Evolutionary conservation across 2,888 invertebrate genomes (phyloP), one percentile per base, ranked within the genome.

Genomic region (Copidosoma aretas): DNA sequence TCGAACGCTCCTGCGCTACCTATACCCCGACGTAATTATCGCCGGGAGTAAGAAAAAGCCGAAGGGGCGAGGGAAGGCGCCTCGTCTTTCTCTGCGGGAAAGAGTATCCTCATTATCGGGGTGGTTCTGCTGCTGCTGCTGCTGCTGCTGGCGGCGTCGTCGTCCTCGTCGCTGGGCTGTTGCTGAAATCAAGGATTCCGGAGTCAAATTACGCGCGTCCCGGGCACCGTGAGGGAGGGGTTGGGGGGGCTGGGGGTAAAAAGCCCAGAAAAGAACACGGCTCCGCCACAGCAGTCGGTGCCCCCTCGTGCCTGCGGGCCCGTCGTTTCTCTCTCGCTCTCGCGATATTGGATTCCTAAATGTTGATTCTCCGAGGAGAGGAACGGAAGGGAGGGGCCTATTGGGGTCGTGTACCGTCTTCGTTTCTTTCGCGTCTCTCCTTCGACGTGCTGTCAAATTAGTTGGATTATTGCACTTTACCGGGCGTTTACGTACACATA

Each of bases 301-400:
- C n/a, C 24, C 10, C 15, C 24, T 53, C 22, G 22, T 17, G 25
- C 17, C 43, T 46, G 17, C 12, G 43, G 57, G 39, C 17, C 56
- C n/a, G 25, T 19, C 57, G 8, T 10, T 57, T 57, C 14, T 32
- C 56, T 41, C 64, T 49, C 39, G 10, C 57, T 39, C 41, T 15
- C 56, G 60, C 76, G 73, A 78, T 80, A 80, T 80, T 79, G 78
- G 77, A 80, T 80, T 80, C 80, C 78, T 76, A 75, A 79, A 78
- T 76, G 76, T 72, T 77, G 78, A 75, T 73, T 75, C 74, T 73
- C 71, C 43, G 64, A 64, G 53, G 53, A 14, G 52, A 71, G 68
- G 65, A 67, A 72, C 66, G 71, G 67, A 63, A 67, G 68, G 10
- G 14, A 21, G 5, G 14, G 17, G n/a, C 24, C 67, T 66, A 19